Evolutionary conservation across 2,113 vertebrate genomes (phyloP), one percentile per base, ranked within the genome.

Genomic region (Lasiurus cinereus): DNA sequence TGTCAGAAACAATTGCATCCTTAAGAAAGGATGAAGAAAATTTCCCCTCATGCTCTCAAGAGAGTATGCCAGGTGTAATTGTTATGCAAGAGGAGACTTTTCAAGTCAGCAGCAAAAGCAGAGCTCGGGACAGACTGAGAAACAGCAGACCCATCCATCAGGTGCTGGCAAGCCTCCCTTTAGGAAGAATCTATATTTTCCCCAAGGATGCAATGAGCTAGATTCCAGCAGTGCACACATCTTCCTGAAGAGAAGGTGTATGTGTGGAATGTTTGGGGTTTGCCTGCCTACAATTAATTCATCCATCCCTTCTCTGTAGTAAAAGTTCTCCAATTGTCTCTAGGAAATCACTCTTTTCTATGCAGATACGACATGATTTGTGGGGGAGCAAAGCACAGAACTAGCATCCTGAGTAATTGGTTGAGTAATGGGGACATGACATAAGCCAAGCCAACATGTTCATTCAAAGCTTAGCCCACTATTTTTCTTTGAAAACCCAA

Each of bases 1-100:
- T 97, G 96, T 95, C 97, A 97, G 94, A 94, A 95, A 88, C 88
- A 94, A 96, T 91, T 94, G 82, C 87, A 62, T 95, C 90, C 93
- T 92, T 93, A 97, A 95, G 95, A 83, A 96, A 92, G 48, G 79
- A 73, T 79, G 70, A 86, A 94, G 86, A 91, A 93, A 94, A 96
- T 84, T 74, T 56, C 74, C 46, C 52, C 8, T 48, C 5, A 0
- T 1, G 31, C 39, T 97, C 86, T 27, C 91, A 95, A 86, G 46
- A 1, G 24, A 95, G 70, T 14, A 16, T 92, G 36, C 83, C 88
- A 95, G 93, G 78, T 93, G 33, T 93, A 39, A 87, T 70, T 91
- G 36, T 83, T 94, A 97, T 91, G 88, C 86, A 94, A 86, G 93
- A 97, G 50, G 27, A 11, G 21, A 72, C 33, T 93, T 96, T 93